These are phyloP conservation scores for Stegodyphus mimosarum DNA, from an alignment of 1,140 invertebrate species.

Conservation along the genomic window DNA sequence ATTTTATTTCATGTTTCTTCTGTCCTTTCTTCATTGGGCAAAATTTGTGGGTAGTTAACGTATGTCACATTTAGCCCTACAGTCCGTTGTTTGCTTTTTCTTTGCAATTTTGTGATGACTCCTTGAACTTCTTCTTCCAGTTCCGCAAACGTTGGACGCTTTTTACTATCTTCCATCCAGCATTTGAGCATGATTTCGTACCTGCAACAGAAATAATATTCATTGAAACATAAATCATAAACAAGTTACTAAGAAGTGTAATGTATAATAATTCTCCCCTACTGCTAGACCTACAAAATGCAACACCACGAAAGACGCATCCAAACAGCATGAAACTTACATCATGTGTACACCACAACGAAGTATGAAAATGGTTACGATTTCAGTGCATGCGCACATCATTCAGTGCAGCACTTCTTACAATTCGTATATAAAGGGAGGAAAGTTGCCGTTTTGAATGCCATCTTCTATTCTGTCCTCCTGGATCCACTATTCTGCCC, in stretches of 20 bases:
- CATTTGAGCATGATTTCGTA: conserved; percentile 70
- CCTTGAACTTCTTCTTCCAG: conserved; percentile 61
- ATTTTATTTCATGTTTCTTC: not conserved
- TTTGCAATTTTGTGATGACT: conserved; percentile 61
- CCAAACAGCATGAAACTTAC: no score
- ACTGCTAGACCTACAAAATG: no score
- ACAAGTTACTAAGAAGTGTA: not conserved
- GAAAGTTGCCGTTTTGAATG: no score
- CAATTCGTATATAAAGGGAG: no score
- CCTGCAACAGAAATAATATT: conserved; percentile 26
- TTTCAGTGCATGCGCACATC: no score
- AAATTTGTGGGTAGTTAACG: conserved; percentile 57
- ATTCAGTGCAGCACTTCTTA: no score
- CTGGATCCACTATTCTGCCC: no score
- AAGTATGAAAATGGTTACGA: no score
- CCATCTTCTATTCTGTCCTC: no score
- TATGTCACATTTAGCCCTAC: conserved; percentile 63
- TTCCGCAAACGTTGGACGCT: conserved; percentile 64
- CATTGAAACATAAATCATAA: not conserved
- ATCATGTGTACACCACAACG: no score
- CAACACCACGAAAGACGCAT: no score
- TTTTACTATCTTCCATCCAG: conserved; percentile 66
- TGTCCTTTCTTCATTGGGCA: not conserved
- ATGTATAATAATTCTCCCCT: no score
- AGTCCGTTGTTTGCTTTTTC: conserved; percentile 43